Base-by-base conservation (phyloP, 2,797 vertebrate genomes). In the Peromyscus aztecus region DNA sequence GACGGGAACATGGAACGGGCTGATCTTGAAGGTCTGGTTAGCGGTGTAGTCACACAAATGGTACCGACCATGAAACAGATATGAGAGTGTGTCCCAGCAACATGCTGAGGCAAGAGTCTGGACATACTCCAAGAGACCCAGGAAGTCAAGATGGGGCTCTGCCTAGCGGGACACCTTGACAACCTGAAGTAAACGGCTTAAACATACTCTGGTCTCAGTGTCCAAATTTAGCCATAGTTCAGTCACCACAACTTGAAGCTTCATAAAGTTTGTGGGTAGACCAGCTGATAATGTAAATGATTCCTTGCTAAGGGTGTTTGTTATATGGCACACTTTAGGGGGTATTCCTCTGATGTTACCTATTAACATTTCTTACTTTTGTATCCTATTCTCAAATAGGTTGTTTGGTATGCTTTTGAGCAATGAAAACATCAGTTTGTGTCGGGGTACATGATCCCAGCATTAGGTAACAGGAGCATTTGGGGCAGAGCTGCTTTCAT, bases 401-500 rank as follows among this genome's bases (percentile, higher is more conserved):
- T 78, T 49, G 90, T 5, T 12, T 55, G 10, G 71, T 21, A 49
- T 27, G 6, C 16, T 31, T 52, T 49, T 93, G 46, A 90, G 69
- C 43, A 88, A 55, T 49, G 23, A 94, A 78, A 75, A 85, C 61
- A 63, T 89, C 49, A 87, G 37, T 16, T 84, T 92, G 59, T 86
- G 19, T 65, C 63, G 91, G 57, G 43, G 7, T 65, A 89, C 49
- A 23, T 43, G 84, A 63, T 23, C 21, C 52, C 9, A 14, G 27
- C n/a, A 69, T 77, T 73, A 96, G 37, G 14, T 34, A 65, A 21
- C 24, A 78, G 65, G 6, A 83, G 89, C 67, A 87, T n/a, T 89
- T 71, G 40, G 61, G 65, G 87, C 34, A 96, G 3, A 67, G 12
- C 37, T 81, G 16, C 69, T 92, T 87, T 89, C 83, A 76, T 94